A percentile compares a stretch with the other conserved stretches of the same genome.
Evolutionary conservation across 2,888 invertebrate genomes (phyloP).

Genomic region (Lasioglossum zephyrum): DNA sequence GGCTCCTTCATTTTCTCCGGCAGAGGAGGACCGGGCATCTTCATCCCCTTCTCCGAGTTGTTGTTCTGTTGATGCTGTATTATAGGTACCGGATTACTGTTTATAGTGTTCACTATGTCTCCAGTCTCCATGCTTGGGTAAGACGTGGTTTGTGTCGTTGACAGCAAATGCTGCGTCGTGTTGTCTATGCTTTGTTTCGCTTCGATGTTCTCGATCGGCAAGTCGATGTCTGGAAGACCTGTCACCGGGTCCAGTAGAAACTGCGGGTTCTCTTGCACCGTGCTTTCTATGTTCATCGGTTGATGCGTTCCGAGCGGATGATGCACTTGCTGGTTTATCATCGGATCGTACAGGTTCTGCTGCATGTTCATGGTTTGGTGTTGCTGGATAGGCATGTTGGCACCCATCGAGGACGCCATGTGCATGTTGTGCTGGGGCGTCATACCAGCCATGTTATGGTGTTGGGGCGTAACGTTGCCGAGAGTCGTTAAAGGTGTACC

Average conservation of each 20-base stretch:
- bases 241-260: conserved; percentile 80
- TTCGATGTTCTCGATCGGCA: conserved; percentile 79
- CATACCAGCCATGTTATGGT: conserved; percentile 71
- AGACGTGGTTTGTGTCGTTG: conserved; percentile 61
- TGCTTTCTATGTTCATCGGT: conserved; percentile 72
- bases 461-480: conserved; percentile 77
- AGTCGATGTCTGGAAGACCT: conserved; percentile 80
- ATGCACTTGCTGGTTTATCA: conserved; percentile 79
- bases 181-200: conserved; percentile 71
- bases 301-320: conserved; percentile 74
- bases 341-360: conserved; percentile 78
- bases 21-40: conserved; percentile 70
- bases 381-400: conserved; percentile 70
- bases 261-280: conserved; percentile 77
- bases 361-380: conserved; percentile 74
- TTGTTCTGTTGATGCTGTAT: conserved; percentile 65
- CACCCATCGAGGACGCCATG: conserved; percentile 76
- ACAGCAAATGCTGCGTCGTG: conserved; percentile 55
- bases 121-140: conserved; percentile 65
- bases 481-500: conserved; percentile 74
- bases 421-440: conserved; percentile 77
- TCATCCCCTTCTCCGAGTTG: conserved; percentile 67
- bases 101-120: conserved; percentile 62
- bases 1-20: conserved; percentile 85
- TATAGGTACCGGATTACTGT: conserved; percentile 50